phyloP scores from a whole-genome alignment of 2,797 vertebrate genomes.

The Cryptoblepharus egeriae region DNA sequence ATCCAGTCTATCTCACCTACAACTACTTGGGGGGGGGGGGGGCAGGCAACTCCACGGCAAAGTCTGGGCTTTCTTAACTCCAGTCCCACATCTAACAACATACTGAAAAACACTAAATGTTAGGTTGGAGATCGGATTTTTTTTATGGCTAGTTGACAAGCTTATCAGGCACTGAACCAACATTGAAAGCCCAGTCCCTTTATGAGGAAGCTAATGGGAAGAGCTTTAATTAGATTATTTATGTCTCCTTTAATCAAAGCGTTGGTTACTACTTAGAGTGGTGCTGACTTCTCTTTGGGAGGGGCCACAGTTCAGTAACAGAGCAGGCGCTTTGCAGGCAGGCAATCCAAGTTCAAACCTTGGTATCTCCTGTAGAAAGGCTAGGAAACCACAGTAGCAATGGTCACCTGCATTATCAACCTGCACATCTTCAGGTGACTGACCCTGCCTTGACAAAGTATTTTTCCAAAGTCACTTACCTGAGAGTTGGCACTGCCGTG shows the following conservation, averaged over 20 bases:
- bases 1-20: too few relatives aligned
- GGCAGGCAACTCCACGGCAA: too few relatives aligned
- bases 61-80: too few relatives aligned
- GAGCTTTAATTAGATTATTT: constrained; percentile 55
- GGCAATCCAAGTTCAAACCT: background rate
- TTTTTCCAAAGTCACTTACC: constrained; percentile 79
- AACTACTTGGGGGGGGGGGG: too few relatives aligned
- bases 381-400: background rate
- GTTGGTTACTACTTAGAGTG: constrained; percentile 34
- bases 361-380: background rate
- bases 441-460: background rate
- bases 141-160: background rate
- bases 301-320: background rate
- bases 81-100: too few relatives aligned
- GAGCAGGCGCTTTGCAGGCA: background rate
- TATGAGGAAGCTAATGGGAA: constrained; percentile 1
- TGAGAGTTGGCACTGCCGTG: constrained; percentile 89
- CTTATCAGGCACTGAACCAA: background rate
- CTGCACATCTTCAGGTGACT: background rate
- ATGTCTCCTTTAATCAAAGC: constrained; percentile 20
- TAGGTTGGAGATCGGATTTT: background rate
- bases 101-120: background rate
- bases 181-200: rapidly evolving
- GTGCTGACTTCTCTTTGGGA: background rate
- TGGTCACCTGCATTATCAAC: too few relatives aligned